Evolutionary conservation across 2,113 vertebrate species (phyloP), one percentile per base, ranked within the genome.

Genomic region (Neodontobutis hainanensis): DNA sequence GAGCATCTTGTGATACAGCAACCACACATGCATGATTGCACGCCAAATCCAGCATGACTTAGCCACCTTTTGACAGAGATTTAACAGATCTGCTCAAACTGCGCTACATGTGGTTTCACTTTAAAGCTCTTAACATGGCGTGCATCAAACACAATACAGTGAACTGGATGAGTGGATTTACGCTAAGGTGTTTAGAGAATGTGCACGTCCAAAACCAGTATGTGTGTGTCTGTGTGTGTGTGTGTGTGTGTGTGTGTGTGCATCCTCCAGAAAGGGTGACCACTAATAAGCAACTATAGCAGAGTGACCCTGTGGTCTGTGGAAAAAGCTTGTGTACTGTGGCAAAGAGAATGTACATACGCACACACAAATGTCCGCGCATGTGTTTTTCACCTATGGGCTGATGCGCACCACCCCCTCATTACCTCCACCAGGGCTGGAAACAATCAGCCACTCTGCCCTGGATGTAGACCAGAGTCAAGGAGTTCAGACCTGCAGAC

Each of bases 371-470:
- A 53, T 4, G 11, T 61, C 76, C 34, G 60, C 16, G 47, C 42
- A 6, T 55, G 68, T 50, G 75, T 64, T 73, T 47, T 66, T 55
- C 52, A 55, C 52, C 52, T 55, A 55, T 55, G 52, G 34, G 34
- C 52, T 51, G 82, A 86, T 82, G 78, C 88, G 83, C 84, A 75
- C 72, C 84, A 87, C 81, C 84, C 83, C 83, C 64, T 87, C 85
- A 86, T 88, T 88, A 88, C 80, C 78, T 84, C 85, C 79, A 83
- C 66, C 85, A 77, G 80, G 76, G 78, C 87, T 88, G 89, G 86
- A 86, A 89, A 85, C 86, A 86, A 87, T 86, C 89, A 88, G 80
- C 78, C 77, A 44, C 72, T 80, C 73, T 73, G 80, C 83, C 77
- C 82, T 52, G 79, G 76, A 77, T 68, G 68, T 48, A 80, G 79